phyloP scores from a whole-genome alignment of 1,140 invertebrate genomes.

The Drosophila orosa region DNA sequence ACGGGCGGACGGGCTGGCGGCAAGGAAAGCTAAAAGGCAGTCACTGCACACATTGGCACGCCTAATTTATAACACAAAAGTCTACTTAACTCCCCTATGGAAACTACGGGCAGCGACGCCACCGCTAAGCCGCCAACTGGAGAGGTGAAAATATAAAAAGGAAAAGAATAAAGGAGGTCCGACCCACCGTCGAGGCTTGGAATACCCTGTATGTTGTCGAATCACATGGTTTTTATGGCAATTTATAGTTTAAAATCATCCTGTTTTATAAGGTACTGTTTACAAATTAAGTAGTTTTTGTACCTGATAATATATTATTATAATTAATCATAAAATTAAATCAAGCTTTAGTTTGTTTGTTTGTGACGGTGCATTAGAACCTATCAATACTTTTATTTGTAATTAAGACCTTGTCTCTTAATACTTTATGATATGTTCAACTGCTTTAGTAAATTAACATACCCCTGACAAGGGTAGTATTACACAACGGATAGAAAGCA shows the following conservation, averaged over 20 bases:
- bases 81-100: constrained; percentile 72
- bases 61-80: constrained; percentile 79
- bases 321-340: background rate
- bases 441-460: background rate
- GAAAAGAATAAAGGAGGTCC: constrained; percentile 5
- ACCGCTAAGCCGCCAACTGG: constrained; percentile 54
- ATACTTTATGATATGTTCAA: background rate
- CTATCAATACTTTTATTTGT: no score
- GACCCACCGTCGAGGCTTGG: background rate
- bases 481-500: constrained; percentile 7
- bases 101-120: constrained; percentile 40
- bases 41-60: constrained; percentile 67
- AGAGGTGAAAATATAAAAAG: constrained; percentile 19
- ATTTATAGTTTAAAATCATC: background rate
- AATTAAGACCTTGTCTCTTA: background rate
- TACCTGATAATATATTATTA: background rate
- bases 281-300: background rate
- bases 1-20: background rate
- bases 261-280: background rate
- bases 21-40: constrained; percentile 49
- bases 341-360: background rate
- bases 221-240: background rate
- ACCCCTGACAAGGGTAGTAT: constrained; percentile 11
- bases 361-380: no score
- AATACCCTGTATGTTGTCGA: background rate